Evolutionary conservation across 2,113 vertebrate species (phyloP).

Genomic region (Amblyornis subalaris): DNA sequence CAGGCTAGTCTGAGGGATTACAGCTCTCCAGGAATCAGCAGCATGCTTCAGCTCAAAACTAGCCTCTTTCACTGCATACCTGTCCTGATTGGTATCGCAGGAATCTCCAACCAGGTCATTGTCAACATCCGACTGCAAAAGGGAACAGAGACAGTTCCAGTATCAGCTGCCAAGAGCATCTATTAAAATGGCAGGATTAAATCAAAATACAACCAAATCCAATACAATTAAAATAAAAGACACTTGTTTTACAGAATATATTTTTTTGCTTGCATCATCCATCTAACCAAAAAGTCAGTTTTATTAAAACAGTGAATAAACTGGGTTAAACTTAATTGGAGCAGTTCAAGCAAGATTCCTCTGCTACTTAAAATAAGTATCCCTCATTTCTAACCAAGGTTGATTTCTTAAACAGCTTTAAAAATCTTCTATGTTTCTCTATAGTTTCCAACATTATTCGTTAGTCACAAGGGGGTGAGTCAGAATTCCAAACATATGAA

Average conservation of each 20-base stretch:
- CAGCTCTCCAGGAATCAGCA: not conserved
- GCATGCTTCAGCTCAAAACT: not conserved
- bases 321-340: not conserved
- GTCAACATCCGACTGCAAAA: constrained; percentile 88
- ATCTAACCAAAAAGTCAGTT: not conserved
- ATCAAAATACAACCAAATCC: not conserved
- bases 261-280: not conserved
- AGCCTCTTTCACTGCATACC: constrained; percentile 71
- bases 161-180: not conserved
- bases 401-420: not conserved
- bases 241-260: not conserved
- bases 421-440: not conserved
- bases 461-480: not conserved
- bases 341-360: not conserved
- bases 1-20: not conserved
- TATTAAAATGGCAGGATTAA: not conserved
- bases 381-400: not conserved
- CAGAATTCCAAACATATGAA: not conserved
- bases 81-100: constrained; percentile 97
- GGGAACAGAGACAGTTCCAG: constrained; percentile 15
- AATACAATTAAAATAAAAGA: not conserved
- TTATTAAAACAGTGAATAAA: not conserved
- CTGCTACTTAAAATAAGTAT: not conserved
- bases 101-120: constrained; percentile 94
- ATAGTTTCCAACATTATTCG: not conserved